Evolutionary conservation across 2,113 vertebrate genomes (phyloP).

Genomic region (Notechis scutatus): DNA sequence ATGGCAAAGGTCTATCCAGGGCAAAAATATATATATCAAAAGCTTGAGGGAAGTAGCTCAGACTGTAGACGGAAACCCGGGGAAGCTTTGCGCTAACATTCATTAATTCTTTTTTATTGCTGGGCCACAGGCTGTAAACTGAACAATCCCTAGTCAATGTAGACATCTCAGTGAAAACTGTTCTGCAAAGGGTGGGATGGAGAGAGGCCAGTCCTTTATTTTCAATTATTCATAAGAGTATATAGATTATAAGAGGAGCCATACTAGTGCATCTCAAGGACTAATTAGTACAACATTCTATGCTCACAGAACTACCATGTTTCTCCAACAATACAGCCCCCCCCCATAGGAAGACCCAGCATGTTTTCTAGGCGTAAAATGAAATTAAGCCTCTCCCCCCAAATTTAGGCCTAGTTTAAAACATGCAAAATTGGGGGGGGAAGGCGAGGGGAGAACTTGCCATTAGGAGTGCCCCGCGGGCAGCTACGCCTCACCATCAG

Average conservation of each 20-base stretch:
- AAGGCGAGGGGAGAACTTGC: too few species aligned
- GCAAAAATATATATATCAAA: not conserved
- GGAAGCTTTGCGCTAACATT: not conserved
- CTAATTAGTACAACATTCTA: not conserved
- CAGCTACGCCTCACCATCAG: too few species aligned
- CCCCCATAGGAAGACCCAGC: too few species aligned
- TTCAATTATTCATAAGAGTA: not conserved
- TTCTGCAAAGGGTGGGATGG: not conserved
- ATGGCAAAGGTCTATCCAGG: not conserved
- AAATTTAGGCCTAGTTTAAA: too few species aligned
- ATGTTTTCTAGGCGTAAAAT: too few species aligned
- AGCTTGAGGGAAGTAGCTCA: not conserved
- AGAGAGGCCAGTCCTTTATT: not conserved
- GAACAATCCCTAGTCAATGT: not conserved
- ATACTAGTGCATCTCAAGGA: not conserved
- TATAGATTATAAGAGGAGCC: not conserved
- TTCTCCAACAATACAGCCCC: too few species aligned
- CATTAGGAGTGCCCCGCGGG: too few species aligned
- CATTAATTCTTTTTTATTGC: not conserved
- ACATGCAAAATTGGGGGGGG: too few species aligned
- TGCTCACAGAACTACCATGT: not conserved
- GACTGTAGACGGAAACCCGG: not conserved
- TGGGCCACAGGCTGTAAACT: not conserved
- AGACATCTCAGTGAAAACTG: not conserved
- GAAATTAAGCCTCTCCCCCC: too few species aligned